These are phyloP conservation scores for Drosophila sulfurigaster DNA, from an alignment of 1,140 invertebrate species.

Conservation along the genomic window DNA sequence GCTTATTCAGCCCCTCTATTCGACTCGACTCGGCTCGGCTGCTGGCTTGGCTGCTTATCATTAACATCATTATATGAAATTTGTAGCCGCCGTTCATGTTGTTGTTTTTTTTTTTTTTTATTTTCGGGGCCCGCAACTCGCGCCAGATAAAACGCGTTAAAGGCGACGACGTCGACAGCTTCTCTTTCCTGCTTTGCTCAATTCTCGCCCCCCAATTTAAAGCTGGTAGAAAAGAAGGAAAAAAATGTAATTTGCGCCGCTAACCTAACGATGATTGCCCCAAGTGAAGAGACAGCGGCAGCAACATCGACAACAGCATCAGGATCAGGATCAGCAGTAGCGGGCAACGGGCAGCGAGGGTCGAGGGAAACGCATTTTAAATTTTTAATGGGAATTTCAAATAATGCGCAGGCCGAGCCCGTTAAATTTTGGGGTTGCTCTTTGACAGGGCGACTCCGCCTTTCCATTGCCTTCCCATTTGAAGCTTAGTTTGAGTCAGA, in stretches of 20 bases:
- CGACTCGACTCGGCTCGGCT: slow-evolving; percentile 6
- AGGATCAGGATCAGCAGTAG: slow-evolving; percentile 35
- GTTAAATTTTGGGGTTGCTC: slow-evolving; percentile 39
- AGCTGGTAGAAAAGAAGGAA: slow-evolving; percentile 14
- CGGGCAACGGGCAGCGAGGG: neutral
- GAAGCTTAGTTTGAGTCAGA: slow-evolving; percentile 30
- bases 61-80: slow-evolving; percentile 67
- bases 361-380: slow-evolving; percentile 62
- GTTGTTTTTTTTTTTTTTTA: slow-evolving; percentile 40
- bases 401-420: slow-evolving; percentile 55
- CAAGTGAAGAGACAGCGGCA: slow-evolving; percentile 34
- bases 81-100: slow-evolving; percentile 38
- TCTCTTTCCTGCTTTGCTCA: neutral
- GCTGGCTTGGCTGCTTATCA: slow-evolving; percentile 58
- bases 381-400: slow-evolving; percentile 81
- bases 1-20: neutral
- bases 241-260: slow-evolving; percentile 77
- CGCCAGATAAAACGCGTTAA: slow-evolving; percentile 53
- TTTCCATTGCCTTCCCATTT: neutral
- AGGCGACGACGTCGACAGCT: slow-evolving; percentile 36
- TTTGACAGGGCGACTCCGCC: slow-evolving; percentile 25
- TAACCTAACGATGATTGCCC: slow-evolving; percentile 79
- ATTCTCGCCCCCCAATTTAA: neutral
- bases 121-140: slow-evolving; percentile 30
- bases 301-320: neutral